Percentiles rank a stretch among this genome's conserved stretches.
Conservation (phyloP, 2,888 invertebrate genomes). For the Drosophila birchii region DNA sequence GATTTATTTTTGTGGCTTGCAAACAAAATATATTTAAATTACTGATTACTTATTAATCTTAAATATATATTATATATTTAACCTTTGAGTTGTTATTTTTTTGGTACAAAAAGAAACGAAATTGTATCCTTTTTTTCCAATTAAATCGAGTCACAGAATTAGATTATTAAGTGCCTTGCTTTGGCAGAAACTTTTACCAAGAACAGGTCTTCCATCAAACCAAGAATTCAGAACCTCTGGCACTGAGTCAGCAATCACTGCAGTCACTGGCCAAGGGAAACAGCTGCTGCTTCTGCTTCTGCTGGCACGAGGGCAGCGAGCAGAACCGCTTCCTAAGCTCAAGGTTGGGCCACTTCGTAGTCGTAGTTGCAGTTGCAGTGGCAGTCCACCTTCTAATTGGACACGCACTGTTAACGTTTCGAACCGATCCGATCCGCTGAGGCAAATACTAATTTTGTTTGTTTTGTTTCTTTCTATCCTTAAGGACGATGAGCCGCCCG, state of each 20-base stretch:
- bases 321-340: conserved; percentile 23
- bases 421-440: conserved; percentile 41
- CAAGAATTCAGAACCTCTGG: neutral
- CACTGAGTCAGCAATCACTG: conserved; percentile 8
- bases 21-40: no score
- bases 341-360: conserved; percentile 1
- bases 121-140: no score
- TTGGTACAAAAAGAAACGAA: no score
- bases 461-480: neutral
- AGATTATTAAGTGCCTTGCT: no score
- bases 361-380: neutral
- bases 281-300: neutral
- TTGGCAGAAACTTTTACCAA: neutral
- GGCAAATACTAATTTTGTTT: conserved; percentile 3
- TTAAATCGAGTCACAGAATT: neutral
- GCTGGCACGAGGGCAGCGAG: conserved; percentile 5
- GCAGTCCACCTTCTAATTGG: conserved; percentile 59
- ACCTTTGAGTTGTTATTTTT: no score
- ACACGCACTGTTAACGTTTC: conserved; percentile 67
- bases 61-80: no score
- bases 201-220: neutral
- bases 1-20: neutral
- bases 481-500: conserved; percentile 97
- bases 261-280: conserved; percentile 10
- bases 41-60: no score